A percentile compares a stretch with the other conserved stretches of the same genome.
phyloP scores from a whole-genome alignment of 2,113 vertebrate genomes.

The Lipotes vexillifer region DNA sequence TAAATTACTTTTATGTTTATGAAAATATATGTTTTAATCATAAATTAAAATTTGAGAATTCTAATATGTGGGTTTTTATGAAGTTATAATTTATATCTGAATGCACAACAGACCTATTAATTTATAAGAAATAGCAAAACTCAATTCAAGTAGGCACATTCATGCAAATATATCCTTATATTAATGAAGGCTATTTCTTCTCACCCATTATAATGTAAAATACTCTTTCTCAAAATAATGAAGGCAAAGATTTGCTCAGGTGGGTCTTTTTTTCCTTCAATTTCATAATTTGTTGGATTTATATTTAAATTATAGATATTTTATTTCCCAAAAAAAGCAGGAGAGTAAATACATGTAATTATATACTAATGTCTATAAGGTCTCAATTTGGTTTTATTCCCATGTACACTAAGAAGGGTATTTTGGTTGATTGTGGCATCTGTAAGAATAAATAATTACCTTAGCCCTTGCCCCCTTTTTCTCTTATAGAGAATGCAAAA shows the following conservation, averaged over 20 bases:
- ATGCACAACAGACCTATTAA: background rate
- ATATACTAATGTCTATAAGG: background rate
- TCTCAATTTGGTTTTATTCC: background rate
- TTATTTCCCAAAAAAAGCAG: background rate
- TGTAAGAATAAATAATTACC: background rate
- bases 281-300: background rate
- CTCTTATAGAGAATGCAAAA: background rate
- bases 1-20: background rate
- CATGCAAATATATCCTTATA: background rate
- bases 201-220: background rate
- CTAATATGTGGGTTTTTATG: background rate
- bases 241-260: background rate
- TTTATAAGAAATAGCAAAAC: background rate
- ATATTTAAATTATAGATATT: background rate
- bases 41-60: background rate
- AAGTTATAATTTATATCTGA: background rate
- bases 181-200: background rate
- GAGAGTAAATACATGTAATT: background rate
- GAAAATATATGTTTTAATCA: background rate
- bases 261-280: background rate
- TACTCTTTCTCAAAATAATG: background rate
- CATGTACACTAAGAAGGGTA: background rate
- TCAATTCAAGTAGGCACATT: background rate
- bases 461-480: background rate
- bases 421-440: background rate